phyloP scores from a whole-genome alignment of 2,113 vertebrate genomes.

The Ailuropoda melanoleuca region DNA sequence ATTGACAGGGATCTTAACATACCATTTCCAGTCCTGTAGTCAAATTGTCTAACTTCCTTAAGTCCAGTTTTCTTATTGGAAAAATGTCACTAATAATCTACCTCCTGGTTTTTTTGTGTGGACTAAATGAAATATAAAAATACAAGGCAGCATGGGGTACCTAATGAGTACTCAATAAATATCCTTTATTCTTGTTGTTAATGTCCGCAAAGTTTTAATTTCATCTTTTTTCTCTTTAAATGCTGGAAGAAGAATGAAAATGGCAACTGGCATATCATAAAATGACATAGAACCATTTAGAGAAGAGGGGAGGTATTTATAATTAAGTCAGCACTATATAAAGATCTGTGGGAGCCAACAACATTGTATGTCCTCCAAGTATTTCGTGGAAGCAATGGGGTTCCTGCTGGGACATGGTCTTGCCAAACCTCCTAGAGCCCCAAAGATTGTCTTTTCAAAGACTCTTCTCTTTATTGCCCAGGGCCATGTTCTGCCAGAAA shows the following conservation, averaged over 20 bases:
- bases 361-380: conserved; percentile 29
- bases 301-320: conserved; percentile 46
- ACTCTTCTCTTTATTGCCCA: not conserved
- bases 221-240: not conserved
- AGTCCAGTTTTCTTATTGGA: not conserved
- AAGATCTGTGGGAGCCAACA: conserved; percentile 37
- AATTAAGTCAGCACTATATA: not conserved
- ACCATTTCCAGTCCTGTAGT: not conserved
- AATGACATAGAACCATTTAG: conserved; percentile 21
- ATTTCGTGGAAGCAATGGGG: not conserved
- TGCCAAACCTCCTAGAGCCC: not conserved
- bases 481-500: not conserved
- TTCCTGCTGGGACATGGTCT: not conserved
- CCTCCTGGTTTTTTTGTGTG: not conserved
- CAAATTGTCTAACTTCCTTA: not conserved
- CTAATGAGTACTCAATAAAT: not conserved
- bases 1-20: not conserved
- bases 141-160: not conserved
- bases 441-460: not conserved
- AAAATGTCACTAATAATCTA: not conserved
- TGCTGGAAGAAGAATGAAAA: conserved; percentile 19
- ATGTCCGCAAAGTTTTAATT: not conserved
- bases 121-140: not conserved
- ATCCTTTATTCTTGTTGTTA: not conserved
- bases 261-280: conserved; percentile 6